Base-by-base conservation (phyloP, 1,140 invertebrate species). In the Telenomus remus region DNA sequence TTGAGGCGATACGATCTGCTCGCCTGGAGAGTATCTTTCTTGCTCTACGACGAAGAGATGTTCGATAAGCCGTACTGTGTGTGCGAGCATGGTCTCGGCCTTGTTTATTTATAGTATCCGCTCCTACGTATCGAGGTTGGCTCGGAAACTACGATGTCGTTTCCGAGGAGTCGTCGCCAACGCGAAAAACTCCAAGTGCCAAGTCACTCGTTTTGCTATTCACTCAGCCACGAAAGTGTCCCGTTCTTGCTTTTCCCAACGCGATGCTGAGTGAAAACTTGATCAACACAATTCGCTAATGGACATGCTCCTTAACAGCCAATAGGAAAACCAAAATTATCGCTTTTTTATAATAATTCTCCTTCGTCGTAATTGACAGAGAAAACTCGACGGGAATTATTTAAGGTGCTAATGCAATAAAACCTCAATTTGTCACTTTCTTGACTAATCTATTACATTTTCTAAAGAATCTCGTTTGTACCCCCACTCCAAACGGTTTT, bases 91-190 rank as follows among this genome's bases (percentile, higher is more conserved):
- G 73, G 47, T 63, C 73, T 61, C 73, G 55, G 65, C 73, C 65
- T 76, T 76, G 73, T 65, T 76, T 76, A 76, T 76, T 76, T 76
- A 76, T 76, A 76, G 65, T 76, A 70, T 61, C 60, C 65, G 73
- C 50, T 76, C 60, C 60, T 69, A 65, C 65, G n/a, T n/a, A 68
- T 70, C 73, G 73, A 76, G 66, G 66, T 66, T 71, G 35, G 56
- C 63, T 49, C 61, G 56, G 19, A 27, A 27, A 27, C 19, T 27
- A 71, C 66, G 56, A 76, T 68, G 74, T 71, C 68, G 61, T 76
- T 71, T 71, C 73, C 73, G 66, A 66, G 43, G 61, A 76, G 66
- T 61, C 60, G 73, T 76, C 73, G 60, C 60, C 73, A 76, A 70
- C 60, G 73, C 61, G 65, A 76, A 76, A 76, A 71, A 35, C 56